Conservation (phyloP, 2,797 vertebrate genomes). For the Pangasius djambal region DNA sequence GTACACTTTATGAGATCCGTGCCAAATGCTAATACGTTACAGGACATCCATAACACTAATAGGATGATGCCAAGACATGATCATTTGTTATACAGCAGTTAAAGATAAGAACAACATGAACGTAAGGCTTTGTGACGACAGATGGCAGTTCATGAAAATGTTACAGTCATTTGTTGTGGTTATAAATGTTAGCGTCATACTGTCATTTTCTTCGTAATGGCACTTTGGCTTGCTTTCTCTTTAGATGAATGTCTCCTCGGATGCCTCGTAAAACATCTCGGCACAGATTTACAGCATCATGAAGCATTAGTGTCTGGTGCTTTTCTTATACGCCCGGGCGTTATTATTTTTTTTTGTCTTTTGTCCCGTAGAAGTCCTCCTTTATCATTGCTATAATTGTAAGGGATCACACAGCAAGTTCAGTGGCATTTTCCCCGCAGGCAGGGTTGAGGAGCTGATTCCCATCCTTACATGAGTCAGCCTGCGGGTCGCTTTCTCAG, state of each 20-base stretch:
- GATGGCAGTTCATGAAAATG: constrained; percentile 34
- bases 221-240: constrained; percentile 6
- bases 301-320: not conserved
- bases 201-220: constrained; percentile 16
- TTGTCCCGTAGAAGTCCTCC: not conserved
- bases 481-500: constrained; percentile 37
- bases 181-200: constrained; percentile 17
- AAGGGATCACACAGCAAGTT: constrained; percentile 23
- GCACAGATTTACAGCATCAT: not conserved
- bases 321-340: not conserved
- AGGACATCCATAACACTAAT: constrained; percentile 14
- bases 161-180: constrained; percentile 9
- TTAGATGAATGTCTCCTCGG: not conserved
- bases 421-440: constrained; percentile 36
- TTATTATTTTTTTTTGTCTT: not conserved
- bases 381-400: constrained; percentile 11
- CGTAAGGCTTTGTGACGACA: constrained; percentile 5
- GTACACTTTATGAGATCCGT: not conserved
- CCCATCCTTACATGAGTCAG: constrained; percentile 31
- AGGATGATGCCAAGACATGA: not conserved
- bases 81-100: not conserved
- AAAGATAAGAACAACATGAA: constrained; percentile 28
- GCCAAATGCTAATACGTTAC: constrained; percentile 21
- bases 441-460: constrained; percentile 32
- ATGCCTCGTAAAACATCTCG: not conserved